A percentile compares a stretch with the other conserved stretches of the same genome.
phyloP scores from a whole-genome alignment of 37 sponge, comb jelly and placozoan genomes.

The Spongilla lacustris region DNA sequence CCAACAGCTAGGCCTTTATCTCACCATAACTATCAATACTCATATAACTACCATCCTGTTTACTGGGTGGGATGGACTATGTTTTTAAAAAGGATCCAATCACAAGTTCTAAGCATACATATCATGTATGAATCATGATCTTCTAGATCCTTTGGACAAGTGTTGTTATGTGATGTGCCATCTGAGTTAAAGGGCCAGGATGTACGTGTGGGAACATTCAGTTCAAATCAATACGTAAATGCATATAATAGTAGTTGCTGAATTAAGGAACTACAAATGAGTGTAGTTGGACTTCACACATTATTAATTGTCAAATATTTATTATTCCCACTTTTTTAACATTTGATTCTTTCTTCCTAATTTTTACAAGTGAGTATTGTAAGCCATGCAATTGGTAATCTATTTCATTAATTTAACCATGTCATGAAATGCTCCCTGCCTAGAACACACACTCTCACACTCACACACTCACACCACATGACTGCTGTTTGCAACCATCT shows the following conservation, averaged over 20 bases:
- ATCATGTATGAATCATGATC: neutral
- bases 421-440: no score
- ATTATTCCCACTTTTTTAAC: no score
- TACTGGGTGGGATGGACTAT: neutral
- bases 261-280: neutral
- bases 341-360: neutral
- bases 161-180: neutral
- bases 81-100: neutral
- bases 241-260: neutral
- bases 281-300: neutral
- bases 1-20: neutral
- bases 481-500: neutral
- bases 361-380: neutral
- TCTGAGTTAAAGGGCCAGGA: neutral
- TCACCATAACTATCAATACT: neutral
- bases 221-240: neutral
- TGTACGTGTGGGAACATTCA: no score
- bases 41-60: neutral
- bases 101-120: neutral
- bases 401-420: neutral
- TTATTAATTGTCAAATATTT: neutral
- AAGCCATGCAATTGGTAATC: conserved; percentile 1
- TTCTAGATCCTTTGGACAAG: neutral
- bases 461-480: neutral
- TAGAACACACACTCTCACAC: neutral